Conservation (phyloP, 2,888 invertebrate genomes). For the Eubasilissa splendida region DNA sequence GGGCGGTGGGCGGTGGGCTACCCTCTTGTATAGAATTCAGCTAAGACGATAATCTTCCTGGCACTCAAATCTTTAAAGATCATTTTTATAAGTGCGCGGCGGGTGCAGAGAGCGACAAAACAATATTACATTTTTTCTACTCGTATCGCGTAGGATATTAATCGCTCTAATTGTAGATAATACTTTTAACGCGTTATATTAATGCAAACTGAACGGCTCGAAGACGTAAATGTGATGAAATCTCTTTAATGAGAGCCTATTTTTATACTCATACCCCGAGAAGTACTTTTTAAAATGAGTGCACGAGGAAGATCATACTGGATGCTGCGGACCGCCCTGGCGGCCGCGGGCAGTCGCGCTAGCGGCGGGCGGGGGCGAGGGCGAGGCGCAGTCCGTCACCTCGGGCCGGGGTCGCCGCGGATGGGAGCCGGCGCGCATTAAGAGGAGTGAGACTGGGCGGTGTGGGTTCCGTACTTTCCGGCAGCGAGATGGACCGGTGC, state of each 20-base stretch:
- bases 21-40: no score
- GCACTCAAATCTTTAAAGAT: no score
- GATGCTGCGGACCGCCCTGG: not conserved
- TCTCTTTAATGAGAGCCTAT: not conserved
- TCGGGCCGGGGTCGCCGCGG: constrained; percentile 43
- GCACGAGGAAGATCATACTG: constrained; percentile 9
- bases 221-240: not conserved
- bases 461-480: constrained; percentile 80
- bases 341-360: constrained; percentile 18
- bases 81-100: no score
- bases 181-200: not conserved
- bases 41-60: no score
- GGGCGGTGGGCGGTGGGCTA: no score
- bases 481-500: constrained; percentile 88
- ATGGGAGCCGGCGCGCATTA: constrained; percentile 50
- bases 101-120: no score
- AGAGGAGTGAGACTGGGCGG: constrained; percentile 57
- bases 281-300: constrained; percentile 6
- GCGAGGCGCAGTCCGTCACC: constrained; percentile 48
- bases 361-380: constrained; percentile 15
- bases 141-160: no score
- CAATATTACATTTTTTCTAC: no score
- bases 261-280: not conserved
- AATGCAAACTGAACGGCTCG: not conserved
- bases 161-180: no score